These are phyloP conservation scores for Seladonia tumulorum DNA, from an alignment of 2,888 invertebrate species.

Conservation along the genomic window DNA sequence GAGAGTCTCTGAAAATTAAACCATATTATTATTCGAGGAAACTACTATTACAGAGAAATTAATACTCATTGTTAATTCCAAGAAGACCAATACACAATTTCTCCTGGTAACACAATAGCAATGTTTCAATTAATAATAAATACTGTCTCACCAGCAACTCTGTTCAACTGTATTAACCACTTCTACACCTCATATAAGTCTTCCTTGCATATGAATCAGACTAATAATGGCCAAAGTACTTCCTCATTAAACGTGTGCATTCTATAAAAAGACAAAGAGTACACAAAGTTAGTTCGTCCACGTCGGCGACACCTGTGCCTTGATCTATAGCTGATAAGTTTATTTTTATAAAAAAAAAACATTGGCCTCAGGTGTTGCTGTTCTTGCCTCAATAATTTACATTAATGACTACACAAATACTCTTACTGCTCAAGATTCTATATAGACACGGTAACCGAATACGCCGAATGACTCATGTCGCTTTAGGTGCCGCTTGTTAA, in stretches of 20 bases:
- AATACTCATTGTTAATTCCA: no score
- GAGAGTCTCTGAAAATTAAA: no score
- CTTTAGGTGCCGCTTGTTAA: conserved; percentile 6
- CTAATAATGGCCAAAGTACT: neutral
- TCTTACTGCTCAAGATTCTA: neutral
- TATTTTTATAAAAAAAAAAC: conserved; percentile 33
- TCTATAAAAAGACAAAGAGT: neutral
- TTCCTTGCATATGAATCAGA: neutral
- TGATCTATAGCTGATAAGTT: conserved; percentile 12
- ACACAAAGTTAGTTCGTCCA: neutral
- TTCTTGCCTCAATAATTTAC: conserved; percentile 14
- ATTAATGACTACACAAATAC: conserved; percentile 42
- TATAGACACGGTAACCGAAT: neutral
- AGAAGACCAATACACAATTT: no score
- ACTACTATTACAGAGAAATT: no score
- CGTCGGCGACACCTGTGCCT: neutral
- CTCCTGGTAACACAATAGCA: no score
- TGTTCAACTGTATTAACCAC: neutral
- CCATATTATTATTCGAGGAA: no score
- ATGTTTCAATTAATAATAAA: neutral
- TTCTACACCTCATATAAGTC: neutral
- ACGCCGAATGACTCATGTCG: conserved; percentile 33
- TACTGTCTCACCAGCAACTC: neutral
- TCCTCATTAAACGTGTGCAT: neutral
- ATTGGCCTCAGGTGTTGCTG: conserved; percentile 31